phyloP scores from a whole-genome alignment of 2,797 vertebrate species.

The Borostomias antarcticus region DNA sequence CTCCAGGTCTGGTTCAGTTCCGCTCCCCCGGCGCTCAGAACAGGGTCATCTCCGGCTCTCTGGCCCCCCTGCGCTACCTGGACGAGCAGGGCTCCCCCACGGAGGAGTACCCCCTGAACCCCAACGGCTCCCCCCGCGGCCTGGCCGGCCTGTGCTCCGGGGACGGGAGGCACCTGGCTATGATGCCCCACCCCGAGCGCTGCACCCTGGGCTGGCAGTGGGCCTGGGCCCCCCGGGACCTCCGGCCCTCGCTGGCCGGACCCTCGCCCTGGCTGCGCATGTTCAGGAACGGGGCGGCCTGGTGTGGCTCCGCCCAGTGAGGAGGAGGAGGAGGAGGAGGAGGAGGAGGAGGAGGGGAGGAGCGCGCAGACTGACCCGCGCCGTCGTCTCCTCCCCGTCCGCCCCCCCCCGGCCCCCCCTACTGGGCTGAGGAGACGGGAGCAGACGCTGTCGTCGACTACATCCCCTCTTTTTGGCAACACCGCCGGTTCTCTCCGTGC shows the following conservation, averaged over 20 bases:
- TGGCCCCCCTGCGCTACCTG: constrained; percentile 84
- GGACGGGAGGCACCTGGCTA: constrained; percentile 87
- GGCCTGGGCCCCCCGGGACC: constrained; percentile 82
- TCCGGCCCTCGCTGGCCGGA: constrained; percentile 65
- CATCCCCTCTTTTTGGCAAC: too few species aligned
- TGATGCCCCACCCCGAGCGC: constrained; percentile 95
- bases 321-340: too few species aligned
- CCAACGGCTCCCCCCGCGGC: constrained; percentile 86
- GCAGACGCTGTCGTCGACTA: too few species aligned
- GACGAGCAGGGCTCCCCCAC: constrained; percentile 84
- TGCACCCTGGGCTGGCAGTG: constrained; percentile 89
- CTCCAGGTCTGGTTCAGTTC: constrained; percentile 87
- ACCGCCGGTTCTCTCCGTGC: too few species aligned
- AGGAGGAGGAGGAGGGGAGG: too few species aligned
- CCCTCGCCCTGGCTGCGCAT: constrained; percentile 86
- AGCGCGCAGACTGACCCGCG: too few species aligned
- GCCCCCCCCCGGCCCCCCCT: too few species aligned
- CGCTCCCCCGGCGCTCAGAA: constrained; percentile 66
- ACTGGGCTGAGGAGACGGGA: too few species aligned
- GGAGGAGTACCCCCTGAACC: constrained; percentile 86
- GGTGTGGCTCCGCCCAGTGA: constrained; percentile 78
- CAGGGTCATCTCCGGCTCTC: constrained; percentile 60
- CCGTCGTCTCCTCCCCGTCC: too few species aligned
- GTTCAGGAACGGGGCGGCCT: constrained; percentile 84
- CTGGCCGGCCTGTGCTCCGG: constrained; percentile 84